Percentiles rank a stretch among this genome's conserved stretches.
Conservation (phyloP, 1,140 invertebrate species). For the Drosophila asahinai region DNA sequence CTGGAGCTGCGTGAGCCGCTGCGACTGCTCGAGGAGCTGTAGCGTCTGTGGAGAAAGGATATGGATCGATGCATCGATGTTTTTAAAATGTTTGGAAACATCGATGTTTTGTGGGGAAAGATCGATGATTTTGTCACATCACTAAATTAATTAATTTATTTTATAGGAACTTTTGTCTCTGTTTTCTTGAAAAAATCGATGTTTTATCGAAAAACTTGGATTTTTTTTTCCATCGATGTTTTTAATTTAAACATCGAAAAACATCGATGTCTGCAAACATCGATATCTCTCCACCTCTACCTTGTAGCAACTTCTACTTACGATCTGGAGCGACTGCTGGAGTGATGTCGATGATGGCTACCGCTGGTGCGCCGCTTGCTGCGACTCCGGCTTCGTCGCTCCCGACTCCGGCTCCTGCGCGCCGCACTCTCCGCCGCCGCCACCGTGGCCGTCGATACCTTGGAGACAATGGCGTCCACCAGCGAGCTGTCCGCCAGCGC, state of each 20-base stretch:
- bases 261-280: too few relatives aligned
- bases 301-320: slow-evolving; percentile 48
- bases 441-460: slow-evolving; percentile 82
- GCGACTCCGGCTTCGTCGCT: slow-evolving; percentile 72
- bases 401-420: slow-evolving; percentile 74
- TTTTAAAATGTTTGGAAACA: too few relatives aligned
- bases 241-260: too few relatives aligned
- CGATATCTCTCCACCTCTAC: too few relatives aligned
- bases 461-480: slow-evolving; percentile 83
- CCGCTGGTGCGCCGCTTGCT: slow-evolving; percentile 63
- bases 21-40: slow-evolving; percentile 85
- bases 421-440: slow-evolving; percentile 81
- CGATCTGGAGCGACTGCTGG: slow-evolving; percentile 85
- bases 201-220: too few relatives aligned
- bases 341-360: slow-evolving; percentile 67
- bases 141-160: too few relatives aligned
- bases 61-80: too few relatives aligned
- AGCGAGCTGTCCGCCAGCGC: slow-evolving; percentile 79
- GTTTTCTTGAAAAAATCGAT: too few relatives aligned
- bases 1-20: slow-evolving; percentile 83
- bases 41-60: slow-evolving; percentile 60
- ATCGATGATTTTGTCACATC: too few relatives aligned
- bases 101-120: too few relatives aligned
- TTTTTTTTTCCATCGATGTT: too few relatives aligned
- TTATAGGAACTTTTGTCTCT: too few relatives aligned